Base-by-base conservation (phyloP, 1,140 invertebrate species). In the Cephus cinctus region DNA sequence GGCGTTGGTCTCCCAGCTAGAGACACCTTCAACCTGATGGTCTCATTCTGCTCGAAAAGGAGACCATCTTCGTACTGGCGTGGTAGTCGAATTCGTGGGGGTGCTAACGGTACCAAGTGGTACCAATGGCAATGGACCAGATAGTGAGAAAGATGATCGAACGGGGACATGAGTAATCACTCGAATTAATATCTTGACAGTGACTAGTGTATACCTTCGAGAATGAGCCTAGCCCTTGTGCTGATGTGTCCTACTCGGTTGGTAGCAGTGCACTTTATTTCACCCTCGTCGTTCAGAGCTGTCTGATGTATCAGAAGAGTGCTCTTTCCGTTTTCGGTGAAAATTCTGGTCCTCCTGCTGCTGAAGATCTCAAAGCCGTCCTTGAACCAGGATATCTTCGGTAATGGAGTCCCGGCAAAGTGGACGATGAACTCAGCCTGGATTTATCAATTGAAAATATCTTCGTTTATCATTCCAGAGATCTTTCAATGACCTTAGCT, bases 361-460 rank as follows among this genome's bases (percentile, higher is more conserved):
- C 88, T 90, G 62, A 90, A 91, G 44, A 91, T 87, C 69, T 91
- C 89, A 55, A 88, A 88, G 22, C 87, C 88, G 67, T 94, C 89
- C 70, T 93, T 93, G 71, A 88, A 96, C 95, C 95, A 98, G n/a
- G 85, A 85, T 16, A 98, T 83, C 57, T 88, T 88, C 2, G 96
- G 94, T 4, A 81, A 69, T 0, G 96, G 95, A 20, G 84, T 82
- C 1, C 94, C 95, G 8, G 82, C 77, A 48, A 94, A 89, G 50
- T 86, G 81, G 1, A 93, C 92, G 25, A 83, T 83, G 59, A 94
- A 91, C 64, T 92, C 88, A 3, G 87, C 84, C 79, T 82, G 45
- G 9, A 53, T 50, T 50, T 18, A 38, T 35, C n/a, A 43, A 30
- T 15, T 19, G 9, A 8, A 35, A 46, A 47, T 30, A 43, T 20